Base-by-base conservation (phyloP, 2,797 vertebrate species). In the Siniperca undulata region DNA sequence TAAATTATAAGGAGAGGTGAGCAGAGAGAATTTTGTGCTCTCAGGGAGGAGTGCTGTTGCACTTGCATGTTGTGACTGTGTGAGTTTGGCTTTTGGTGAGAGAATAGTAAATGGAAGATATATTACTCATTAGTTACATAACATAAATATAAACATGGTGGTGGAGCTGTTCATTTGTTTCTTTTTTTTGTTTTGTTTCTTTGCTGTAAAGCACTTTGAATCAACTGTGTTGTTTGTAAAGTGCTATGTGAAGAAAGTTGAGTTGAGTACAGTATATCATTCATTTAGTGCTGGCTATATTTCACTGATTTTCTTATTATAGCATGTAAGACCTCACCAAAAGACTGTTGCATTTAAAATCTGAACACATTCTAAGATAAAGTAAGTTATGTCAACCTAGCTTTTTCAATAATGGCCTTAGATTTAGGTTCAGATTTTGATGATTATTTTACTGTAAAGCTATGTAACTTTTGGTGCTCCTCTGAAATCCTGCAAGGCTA, bases 221-320 rank as follows among this genome's bases (percentile, higher is more conserved):
- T 60, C 11, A 59, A 30, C n/a, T 30, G 27, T 50, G 46, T 40
- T 30, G 19, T 8, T 1, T 40, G 5, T n/a, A n/a, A 20, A 20
- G 44, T 11, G 3, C 17, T 52, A 30, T 30, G 30, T 30, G 13
- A 2, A 52, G 17, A 20, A 52, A 19, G n/a, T 27, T 58, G 12
- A 19, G n/a, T 27, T 58, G 12, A 44, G 38, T 71, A 0, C 24
- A 59, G 5, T 30, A 40, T 70, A 14, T 42, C 30, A 30, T 30
- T 30, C 30, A 30, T 30, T 53, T 20, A 42, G 7, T 46, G 24
- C 12, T 24, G 38, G 55, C 24, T 27, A 22, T 52, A 44, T 55
- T 36, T 68, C 53, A 59, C 38, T 38, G 40, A 14, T 74, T 74
- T 53, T 62, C 27, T 42, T 34, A 56, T 42, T 34, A 56, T 19